phyloP scores from a whole-genome alignment of 2,888 invertebrate genomes.

The Gastracanthus pulcherrimus region DNA sequence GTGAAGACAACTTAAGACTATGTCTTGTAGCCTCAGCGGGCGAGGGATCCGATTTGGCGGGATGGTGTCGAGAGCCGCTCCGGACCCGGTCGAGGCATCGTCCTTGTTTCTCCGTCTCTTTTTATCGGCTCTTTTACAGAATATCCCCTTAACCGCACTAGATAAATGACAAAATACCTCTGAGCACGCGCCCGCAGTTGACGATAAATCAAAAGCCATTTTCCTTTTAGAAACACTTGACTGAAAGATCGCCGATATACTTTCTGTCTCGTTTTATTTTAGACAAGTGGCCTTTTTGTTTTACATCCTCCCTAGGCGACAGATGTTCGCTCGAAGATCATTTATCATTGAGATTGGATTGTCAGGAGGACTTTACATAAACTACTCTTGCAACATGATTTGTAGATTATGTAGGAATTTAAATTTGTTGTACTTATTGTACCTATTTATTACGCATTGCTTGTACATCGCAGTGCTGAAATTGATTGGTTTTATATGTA shows the following conservation, averaged over 20 bases:
- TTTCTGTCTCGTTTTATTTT: not conserved
- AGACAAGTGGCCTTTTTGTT: constrained; percentile 10
- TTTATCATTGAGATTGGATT: constrained; percentile 32
- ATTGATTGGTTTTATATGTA: no score
- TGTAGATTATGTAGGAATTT: no score
- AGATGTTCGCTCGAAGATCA: no score
- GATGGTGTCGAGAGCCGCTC: no score
- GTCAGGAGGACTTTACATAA: not conserved
- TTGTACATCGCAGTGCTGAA: no score
- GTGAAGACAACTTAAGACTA: constrained; percentile 26
- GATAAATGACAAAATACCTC: constrained; percentile 29
- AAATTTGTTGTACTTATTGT: no score
- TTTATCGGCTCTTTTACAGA: not conserved
- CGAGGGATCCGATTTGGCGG: no score
- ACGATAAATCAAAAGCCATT: constrained; percentile 38
- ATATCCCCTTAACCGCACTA: not conserved
- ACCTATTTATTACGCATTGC: no score
- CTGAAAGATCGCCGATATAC: constrained; percentile 1
- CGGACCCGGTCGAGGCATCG: no score
- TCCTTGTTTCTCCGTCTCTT: not conserved
- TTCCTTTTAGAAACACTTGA: constrained; percentile 26
- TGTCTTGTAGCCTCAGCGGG: not conserved
- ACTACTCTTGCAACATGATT: not conserved
- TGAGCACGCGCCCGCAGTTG: not conserved
- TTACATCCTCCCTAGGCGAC: no score